phyloP scores from a whole-genome alignment of 2,113 vertebrate species.

The Meles meles region DNA sequence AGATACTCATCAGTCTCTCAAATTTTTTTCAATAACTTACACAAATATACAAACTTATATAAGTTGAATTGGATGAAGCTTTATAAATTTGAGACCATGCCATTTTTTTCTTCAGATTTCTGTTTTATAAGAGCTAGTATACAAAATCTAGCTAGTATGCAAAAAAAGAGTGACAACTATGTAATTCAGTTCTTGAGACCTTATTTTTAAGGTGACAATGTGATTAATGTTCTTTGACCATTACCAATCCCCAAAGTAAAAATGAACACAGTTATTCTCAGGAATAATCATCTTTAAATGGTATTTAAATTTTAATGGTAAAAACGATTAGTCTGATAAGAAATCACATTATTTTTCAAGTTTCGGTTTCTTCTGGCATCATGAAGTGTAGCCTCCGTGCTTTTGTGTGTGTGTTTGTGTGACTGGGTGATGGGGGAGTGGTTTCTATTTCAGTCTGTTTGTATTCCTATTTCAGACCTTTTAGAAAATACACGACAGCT shows the following conservation, averaged over 20 bases:
- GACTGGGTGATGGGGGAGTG: too few species aligned
- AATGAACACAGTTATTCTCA: neutral
- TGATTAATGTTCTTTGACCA: neutral
- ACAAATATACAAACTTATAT: neutral
- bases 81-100: neutral
- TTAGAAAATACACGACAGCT: neutral
- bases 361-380: neutral
- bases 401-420: neutral
- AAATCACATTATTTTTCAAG: neutral
- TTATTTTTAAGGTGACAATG: neutral
- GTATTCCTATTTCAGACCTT: neutral
- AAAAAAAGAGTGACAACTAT: neutral
- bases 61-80: neutral
- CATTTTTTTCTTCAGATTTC: constrained; percentile 12
- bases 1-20: neutral
- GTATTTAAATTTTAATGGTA: neutral
- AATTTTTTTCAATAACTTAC: neutral
- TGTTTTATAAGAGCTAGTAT: neutral
- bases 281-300: neutral
- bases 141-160: neutral
- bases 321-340: neutral
- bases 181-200: neutral
- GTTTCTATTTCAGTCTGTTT: neutral
- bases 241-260: neutral
- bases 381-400: neutral